Conservation (phyloP, 2,113 vertebrate genomes). For the Fulmarus glacialis region DNA sequence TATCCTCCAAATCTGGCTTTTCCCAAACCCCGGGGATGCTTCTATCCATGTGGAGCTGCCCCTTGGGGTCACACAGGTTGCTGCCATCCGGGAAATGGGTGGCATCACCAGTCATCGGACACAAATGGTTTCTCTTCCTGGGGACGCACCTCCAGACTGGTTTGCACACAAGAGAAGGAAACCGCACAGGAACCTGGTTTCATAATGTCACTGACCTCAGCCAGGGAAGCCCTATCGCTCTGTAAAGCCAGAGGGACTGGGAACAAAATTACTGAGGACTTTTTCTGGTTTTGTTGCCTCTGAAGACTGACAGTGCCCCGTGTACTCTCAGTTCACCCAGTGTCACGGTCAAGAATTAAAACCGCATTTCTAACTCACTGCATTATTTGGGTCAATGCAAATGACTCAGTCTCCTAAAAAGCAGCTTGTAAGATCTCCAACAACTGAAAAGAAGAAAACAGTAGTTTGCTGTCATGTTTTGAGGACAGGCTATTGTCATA, state of each 20-base stretch:
- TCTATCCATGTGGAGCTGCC: fast-evolving
- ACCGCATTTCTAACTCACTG: background rate
- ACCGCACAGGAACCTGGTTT: background rate
- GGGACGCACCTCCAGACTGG: too few species aligned
- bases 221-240: background rate
- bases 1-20: background rate
- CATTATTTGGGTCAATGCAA: background rate
- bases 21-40: background rate
- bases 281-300: background rate
- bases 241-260: background rate
- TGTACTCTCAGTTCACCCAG: background rate
- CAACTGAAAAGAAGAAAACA: background rate
- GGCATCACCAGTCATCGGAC: background rate
- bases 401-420: background rate
- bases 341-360: background rate
- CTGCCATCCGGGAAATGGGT: background rate
- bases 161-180: background rate
- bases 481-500: background rate
- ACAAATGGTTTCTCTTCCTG: background rate
- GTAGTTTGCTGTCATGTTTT: background rate
- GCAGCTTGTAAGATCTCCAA: background rate
- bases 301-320: background rate
- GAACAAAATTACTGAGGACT: background rate
- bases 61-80: background rate
- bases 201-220: background rate